A percentile compares a stretch with the other conserved stretches of the same genome.
Evolutionary conservation across 2,888 invertebrate genomes (phyloP).

Genomic region (Herminia tarsipennalis): DNA sequence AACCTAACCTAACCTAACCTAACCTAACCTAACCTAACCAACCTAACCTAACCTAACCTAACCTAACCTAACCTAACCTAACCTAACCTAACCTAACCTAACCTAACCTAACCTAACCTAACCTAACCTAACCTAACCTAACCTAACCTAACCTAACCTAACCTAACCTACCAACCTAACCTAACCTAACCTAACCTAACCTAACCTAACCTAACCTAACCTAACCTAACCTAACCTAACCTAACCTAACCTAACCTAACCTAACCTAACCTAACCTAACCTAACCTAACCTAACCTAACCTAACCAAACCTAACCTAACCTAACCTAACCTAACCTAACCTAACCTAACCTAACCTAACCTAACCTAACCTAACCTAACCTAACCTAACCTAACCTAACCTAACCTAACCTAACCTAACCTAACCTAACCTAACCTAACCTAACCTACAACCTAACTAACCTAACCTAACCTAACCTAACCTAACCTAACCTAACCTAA

Average conservation of each 20-base stretch:
- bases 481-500: constrained; percentile 15
- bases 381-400: constrained; percentile 31
- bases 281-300: constrained; percentile 18
- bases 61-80: constrained; percentile 15
- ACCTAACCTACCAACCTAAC: constrained; percentile 22
- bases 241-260: constrained; percentile 26
- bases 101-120: constrained; percentile 15
- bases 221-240: constrained; percentile 23
- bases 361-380: constrained; percentile 19
- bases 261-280: constrained; percentile 30
- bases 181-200: constrained; percentile 31
- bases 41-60: constrained; percentile 14
- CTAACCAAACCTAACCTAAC: constrained; percentile 31
- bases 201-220: constrained; percentile 27
- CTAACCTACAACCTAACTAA: constrained; percentile 23
- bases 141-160: constrained; percentile 31
- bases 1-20: constrained; percentile 13
- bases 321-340: constrained; percentile 32
- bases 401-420: constrained; percentile 26
- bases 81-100: constrained; percentile 14
- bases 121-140: constrained; percentile 19
- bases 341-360: constrained; percentile 27
- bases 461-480: constrained; percentile 25
- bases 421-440: constrained; percentile 24
- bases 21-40: constrained; percentile 13